Base-by-base conservation (phyloP, 2,888 invertebrate species). In the Troides oblongomaculatus region DNA sequence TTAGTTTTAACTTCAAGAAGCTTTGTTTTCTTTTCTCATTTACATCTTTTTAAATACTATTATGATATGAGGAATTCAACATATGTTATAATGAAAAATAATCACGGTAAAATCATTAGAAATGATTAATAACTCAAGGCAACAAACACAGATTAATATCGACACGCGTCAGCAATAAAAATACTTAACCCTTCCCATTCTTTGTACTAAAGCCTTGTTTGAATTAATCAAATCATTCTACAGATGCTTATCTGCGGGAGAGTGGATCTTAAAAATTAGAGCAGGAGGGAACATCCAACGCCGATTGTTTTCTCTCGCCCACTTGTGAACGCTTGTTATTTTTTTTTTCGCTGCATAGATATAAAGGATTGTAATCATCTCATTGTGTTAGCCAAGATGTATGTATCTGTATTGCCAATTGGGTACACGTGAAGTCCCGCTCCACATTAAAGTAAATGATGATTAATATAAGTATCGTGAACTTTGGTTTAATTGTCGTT, bases 291-390 rank as follows among this genome's bases (percentile, higher is more conserved):
- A 81, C 82, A 85, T 84, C 84, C 78, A 57, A 70, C 70, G 2
- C n/a, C 56, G 56, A 91, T 92, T 92, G 92, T 92, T 92, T 92
- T 90, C 86, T 81, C 84, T 90, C 92, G 91, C 92, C 92, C 91
- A 92, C 92, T 83, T 79, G 73, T 84, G 83, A 80, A 85, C 85
- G 82, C 81, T 81, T 84, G 84, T 84, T 84, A 82, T 85, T 86
- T 82, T 87, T 88, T 46, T 46, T 87, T 86, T 79, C 79, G 75
- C 80, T 80, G 77, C 80, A 79, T 78, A 85, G 86, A 81, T 88
- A 90, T 90, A 91, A 88, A 89, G 90, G 90, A 90, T 90, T 90
- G 90, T 91, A 92, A 92, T 92, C 91, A 90, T 90, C 87, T 90
- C 84, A 90, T 92, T 92, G 91, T 92, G 88, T 90, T 87, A 86